A percentile compares a stretch with the other conserved stretches of the same genome.
Evolutionary conservation across 2,113 vertebrate genomes (phyloP).

Genomic region (Thymallus thymallus): DNA sequence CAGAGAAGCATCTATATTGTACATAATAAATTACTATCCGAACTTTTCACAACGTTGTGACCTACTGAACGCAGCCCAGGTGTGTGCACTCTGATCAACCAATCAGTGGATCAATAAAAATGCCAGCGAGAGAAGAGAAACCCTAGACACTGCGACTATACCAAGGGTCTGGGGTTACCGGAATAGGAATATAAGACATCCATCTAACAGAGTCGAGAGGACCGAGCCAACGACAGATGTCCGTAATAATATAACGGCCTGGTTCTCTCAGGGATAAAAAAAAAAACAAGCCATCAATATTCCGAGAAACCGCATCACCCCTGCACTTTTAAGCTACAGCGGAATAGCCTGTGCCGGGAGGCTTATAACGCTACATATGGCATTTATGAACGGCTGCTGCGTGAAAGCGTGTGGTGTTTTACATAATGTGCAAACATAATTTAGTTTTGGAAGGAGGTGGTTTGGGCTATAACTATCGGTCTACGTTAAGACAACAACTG

Average conservation of each 20-base stretch:
- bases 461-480: neutral
- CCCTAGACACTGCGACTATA: neutral
- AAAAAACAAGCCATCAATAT: neutral
- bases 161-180: neutral
- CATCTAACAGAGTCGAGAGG: neutral
- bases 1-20: no score
- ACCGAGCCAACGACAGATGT: neutral
- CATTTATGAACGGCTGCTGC: neutral
- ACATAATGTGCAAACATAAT: neutral
- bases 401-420: neutral
- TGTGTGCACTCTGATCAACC: neutral
- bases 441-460: neutral
- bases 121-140: neutral
- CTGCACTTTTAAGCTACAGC: neutral
- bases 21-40: no score
- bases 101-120: neutral
- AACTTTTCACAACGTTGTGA: no score
- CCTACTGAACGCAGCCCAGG: no score
- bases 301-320: neutral
- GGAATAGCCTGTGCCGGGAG: neutral
- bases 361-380: neutral
- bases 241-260: neutral
- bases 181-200: neutral
- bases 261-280: accelerated
- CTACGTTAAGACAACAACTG: neutral